phyloP scores from a whole-genome alignment of 2,888 invertebrate genomes.

The Ichneumoninae sp. region DNA sequence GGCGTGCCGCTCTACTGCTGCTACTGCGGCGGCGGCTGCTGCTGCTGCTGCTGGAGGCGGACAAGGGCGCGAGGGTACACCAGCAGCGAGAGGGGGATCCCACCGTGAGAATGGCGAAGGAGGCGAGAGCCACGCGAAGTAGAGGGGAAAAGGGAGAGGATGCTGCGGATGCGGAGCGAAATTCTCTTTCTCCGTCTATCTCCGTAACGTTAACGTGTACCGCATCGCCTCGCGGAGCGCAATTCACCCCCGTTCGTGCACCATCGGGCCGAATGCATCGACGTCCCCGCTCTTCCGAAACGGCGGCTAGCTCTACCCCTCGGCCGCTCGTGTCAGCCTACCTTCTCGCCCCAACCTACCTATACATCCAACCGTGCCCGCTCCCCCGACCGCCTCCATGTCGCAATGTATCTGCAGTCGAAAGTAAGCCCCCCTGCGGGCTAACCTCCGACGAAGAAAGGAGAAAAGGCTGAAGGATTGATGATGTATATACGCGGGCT shows the following conservation, averaged over 20 bases:
- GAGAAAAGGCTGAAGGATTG: constrained; percentile 13
- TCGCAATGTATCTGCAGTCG: constrained; percentile 84
- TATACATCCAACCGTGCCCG: constrained; percentile 5
- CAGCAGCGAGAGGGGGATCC: constrained; percentile 52
- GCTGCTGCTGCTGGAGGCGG: constrained; percentile 69
- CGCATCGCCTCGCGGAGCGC: constrained; percentile 81
- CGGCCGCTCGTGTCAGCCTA: constrained; percentile 41
- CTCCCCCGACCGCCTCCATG: constrained; percentile 73
- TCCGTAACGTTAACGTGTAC: constrained; percentile 67
- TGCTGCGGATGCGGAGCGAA: constrained; percentile 80
- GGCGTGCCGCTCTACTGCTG: constrained; percentile 76
- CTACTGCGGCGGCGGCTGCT: constrained; percentile 50
- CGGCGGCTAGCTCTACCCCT: constrained; percentile 44
- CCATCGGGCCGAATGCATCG: constrained; percentile 64
- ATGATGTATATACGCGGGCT: constrained; percentile 14
- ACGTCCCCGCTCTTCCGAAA: constrained; percentile 51
- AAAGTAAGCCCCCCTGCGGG: constrained; percentile 66
- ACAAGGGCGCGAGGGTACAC: constrained; percentile 69
- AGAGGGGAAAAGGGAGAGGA: constrained; percentile 72
- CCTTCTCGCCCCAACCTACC: constrained; percentile 19
- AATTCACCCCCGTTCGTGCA: constrained; percentile 75
- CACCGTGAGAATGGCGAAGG: constrained; percentile 62
- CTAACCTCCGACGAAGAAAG: constrained; percentile 51
- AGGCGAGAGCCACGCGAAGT: constrained; percentile 47
- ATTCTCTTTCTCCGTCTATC: constrained; percentile 58